These are phyloP conservation scores for Grallaria varia DNA, from an alignment of 2,113 vertebrate genomes.

Conservation along the genomic window DNA sequence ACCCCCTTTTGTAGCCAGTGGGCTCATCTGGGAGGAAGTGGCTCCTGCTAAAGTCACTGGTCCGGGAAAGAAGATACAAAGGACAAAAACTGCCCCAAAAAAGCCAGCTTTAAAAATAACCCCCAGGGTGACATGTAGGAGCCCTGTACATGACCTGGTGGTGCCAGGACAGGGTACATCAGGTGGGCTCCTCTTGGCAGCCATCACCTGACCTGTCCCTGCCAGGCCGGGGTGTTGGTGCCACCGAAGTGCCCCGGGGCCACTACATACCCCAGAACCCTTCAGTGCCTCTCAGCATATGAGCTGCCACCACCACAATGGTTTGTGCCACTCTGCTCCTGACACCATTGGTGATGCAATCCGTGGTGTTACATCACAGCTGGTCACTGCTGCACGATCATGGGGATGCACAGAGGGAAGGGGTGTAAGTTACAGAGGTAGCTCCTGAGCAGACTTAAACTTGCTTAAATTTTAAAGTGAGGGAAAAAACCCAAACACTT, in stretches of 20 bases:
- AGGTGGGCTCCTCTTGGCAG: neutral
- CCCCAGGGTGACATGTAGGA: accelerated
- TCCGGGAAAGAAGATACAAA: neutral
- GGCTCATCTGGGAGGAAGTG: neutral
- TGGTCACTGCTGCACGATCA: accelerated
- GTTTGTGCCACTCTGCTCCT: too few species aligned
- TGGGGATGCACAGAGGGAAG: neutral
- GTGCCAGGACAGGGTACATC: neutral
- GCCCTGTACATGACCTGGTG: accelerated
- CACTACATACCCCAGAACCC: accelerated
- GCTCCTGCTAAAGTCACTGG: neutral
- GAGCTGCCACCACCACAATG: accelerated
- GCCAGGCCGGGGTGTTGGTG: accelerated
- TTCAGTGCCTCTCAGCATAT: accelerated
- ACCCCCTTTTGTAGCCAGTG: neutral
- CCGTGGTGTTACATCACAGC: accelerated
- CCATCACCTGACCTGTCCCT: accelerated
- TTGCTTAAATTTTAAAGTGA: neutral
- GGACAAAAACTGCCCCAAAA: neutral
- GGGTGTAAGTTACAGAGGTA: neutral
- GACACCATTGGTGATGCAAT: neutral
- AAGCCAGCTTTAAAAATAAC: neutral
- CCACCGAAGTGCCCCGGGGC: neutral
- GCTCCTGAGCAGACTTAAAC: neutral
- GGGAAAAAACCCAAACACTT: neutral